Percentiles rank a stretch among this genome's conserved stretches.
Conservation (phyloP, 2,797 vertebrate genomes). For the Eulemur rubriventer region DNA sequence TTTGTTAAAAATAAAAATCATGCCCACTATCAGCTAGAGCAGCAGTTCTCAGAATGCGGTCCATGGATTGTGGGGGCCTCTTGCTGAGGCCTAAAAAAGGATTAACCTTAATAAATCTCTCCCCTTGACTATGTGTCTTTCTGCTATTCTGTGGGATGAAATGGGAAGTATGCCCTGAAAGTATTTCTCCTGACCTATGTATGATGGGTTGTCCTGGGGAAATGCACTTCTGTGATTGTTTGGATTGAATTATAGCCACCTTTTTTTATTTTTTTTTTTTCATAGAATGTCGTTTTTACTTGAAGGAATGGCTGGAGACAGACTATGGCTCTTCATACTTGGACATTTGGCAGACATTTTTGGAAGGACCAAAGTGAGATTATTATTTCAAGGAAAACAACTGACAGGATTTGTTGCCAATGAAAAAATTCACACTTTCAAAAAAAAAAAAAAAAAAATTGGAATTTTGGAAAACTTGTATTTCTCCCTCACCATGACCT, state of each 20-base stretch:
- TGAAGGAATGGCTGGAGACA: not conserved
- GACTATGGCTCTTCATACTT: not conserved
- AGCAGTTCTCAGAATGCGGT: not conserved
- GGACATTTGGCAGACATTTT: not conserved
- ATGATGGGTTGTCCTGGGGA: not conserved
- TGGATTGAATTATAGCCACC: not conserved
- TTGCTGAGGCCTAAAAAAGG: not conserved
- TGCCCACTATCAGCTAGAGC: not conserved
- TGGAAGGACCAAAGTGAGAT: not conserved
- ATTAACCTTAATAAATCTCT: not conserved
- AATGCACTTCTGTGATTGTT: not conserved
- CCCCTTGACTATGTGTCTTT: not conserved
- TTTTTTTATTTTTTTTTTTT: not conserved
- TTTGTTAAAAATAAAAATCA: not conserved
- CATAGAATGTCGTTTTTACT: not conserved
- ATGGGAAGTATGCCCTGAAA: not conserved
- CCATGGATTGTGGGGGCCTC: no score
- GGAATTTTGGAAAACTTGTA: not conserved
- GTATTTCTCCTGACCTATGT: not conserved
- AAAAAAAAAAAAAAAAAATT: not conserved
- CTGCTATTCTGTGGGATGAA: not conserved
- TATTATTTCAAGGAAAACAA: not conserved
- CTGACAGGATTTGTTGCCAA: not conserved
- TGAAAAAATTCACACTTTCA: not conserved
- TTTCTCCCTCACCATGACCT: not conserved